phyloP scores from a whole-genome alignment of 1,140 invertebrate genomes.

The Agraylea sexmaculata region DNA sequence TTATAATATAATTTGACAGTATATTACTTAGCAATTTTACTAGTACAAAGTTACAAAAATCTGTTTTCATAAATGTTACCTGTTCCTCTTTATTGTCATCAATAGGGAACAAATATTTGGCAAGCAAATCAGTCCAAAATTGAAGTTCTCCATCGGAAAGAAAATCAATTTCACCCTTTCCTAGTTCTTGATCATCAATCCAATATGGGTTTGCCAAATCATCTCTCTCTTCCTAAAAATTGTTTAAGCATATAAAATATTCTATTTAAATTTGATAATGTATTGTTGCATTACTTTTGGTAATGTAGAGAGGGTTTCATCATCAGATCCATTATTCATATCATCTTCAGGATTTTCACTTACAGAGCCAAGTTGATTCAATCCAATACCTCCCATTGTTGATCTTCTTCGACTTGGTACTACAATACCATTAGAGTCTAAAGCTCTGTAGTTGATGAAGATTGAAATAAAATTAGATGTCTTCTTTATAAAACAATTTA shows the following conservation, averaged over 20 bases:
- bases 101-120: conserved; percentile 88
- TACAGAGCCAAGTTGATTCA: conserved; percentile 45
- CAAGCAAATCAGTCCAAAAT: conserved; percentile 91
- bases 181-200: conserved; percentile 84
- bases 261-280: background rate
- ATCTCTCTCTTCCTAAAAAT: conserved; percentile 55
- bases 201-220: conserved; percentile 84
- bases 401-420: conserved; percentile 49
- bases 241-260: conserved; percentile 6
- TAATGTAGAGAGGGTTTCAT: conserved; percentile 56
- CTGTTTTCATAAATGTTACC: conserved; percentile 40
- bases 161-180: conserved; percentile 81
- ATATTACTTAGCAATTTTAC: no score
- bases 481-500: no score
- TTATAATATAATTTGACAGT: no score
- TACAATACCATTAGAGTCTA: conserved; percentile 47
- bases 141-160: conserved; percentile 68
- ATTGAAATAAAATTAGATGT: no score
- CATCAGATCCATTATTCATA: conserved; percentile 45
- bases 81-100: conserved; percentile 86
- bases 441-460: conserved; percentile 39
- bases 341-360: conserved; percentile 51
- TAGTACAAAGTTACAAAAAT: background rate
- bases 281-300: conserved; percentile 34
- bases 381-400: conserved; percentile 39